Evolutionary conservation across 2,113 vertebrate species (phyloP).

Genomic region (Oncorhynchus nerka): DNA sequence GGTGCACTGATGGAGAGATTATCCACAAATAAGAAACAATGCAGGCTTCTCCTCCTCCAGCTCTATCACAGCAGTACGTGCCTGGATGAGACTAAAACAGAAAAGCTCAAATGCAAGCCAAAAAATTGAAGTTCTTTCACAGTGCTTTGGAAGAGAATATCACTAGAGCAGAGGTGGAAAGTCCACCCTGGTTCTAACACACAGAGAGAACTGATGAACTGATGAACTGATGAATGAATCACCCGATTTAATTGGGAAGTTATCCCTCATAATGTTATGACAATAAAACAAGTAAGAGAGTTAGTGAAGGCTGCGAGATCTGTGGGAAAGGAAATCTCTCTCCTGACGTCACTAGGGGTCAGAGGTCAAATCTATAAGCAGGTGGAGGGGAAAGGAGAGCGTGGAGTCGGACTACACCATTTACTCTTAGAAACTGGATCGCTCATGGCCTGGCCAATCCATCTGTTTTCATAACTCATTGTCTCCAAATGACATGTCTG

Average conservation of each 20-base stretch:
- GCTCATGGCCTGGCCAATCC: constrained; percentile 15
- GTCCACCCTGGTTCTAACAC: not conserved
- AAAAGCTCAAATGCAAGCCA: not conserved
- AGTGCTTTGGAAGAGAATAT: not conserved
- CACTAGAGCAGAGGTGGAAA: not conserved
- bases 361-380: constrained; percentile 62
- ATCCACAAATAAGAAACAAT: constrained; percentile 23
- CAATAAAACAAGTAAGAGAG: constrained; percentile 35
- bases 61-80: not conserved
- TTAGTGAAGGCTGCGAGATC: constrained; percentile 22
- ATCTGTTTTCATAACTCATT: constrained; percentile 45
- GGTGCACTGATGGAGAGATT: constrained; percentile 55
- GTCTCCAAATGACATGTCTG: constrained; percentile 4
- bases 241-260: not conserved
- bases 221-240: not conserved
- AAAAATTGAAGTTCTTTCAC: not conserved
- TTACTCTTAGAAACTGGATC: constrained; percentile 24
- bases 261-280: not conserved
- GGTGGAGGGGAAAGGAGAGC: constrained; percentile 45
- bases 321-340: constrained; percentile 40
- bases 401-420: constrained; percentile 6
- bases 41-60: not conserved
- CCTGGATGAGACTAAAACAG: not conserved
- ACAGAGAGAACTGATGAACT: not conserved
- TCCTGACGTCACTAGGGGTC: constrained; percentile 51